These are phyloP conservation scores for Helarctos malayanus DNA, from an alignment of 2,797 vertebrate genomes.

Conservation along the genomic window DNA sequence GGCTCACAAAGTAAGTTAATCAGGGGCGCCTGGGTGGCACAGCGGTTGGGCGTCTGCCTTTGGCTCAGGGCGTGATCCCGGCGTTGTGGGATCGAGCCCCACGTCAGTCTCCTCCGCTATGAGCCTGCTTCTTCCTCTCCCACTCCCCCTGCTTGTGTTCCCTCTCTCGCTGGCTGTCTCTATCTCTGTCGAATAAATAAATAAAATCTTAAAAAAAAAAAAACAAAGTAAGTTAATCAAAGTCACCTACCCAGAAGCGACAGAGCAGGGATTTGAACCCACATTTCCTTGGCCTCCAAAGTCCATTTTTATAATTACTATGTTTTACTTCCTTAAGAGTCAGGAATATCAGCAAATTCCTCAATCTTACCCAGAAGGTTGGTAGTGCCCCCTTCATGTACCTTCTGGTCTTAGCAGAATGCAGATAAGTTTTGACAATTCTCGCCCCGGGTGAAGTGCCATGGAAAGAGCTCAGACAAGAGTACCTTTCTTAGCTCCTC, in stretches of 20 bases:
- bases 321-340: neutral
- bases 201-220: too few species aligned
- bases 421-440: neutral
- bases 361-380: neutral
- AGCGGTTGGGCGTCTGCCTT: too few species aligned
- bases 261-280: neutral
- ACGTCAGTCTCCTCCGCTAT: too few species aligned
- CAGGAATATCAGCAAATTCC: neutral
- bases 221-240: neutral
- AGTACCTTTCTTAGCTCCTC: neutral
- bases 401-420: neutral
- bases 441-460: fast-evolving
- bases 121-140: too few species aligned
- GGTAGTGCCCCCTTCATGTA: neutral
- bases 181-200: too few species aligned
- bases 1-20: neutral
- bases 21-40: too few species aligned
- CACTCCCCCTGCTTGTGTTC: too few species aligned
- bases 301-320: neutral
- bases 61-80: too few species aligned
- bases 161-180: too few species aligned
- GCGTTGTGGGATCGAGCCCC: too few species aligned
- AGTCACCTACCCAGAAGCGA: neutral
- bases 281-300: too few species aligned
- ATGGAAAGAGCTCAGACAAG: neutral